Conservation (phyloP, 2,888 invertebrate species). For the Hermaeophaga mercurialis region DNA sequence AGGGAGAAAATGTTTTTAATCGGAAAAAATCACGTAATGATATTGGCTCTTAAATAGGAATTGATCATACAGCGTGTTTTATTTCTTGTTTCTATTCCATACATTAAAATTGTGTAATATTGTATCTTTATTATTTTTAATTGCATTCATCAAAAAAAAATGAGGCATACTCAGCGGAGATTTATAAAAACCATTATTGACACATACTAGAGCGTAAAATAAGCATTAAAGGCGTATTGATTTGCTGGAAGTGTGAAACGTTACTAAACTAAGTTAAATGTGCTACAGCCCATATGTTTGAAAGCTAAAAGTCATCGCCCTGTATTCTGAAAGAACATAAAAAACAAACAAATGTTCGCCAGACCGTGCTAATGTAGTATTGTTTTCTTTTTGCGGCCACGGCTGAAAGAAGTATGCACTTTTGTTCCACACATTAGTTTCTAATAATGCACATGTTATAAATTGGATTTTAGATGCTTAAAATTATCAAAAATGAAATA, state of each 20-base stretch:
- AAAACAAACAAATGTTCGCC: slow-evolving; percentile 35
- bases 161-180: no score
- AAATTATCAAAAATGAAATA: neutral
- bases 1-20: no score
- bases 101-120: no score
- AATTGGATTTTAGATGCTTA: neutral
- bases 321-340: slow-evolving; percentile 21
- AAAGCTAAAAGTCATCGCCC: slow-evolving; percentile 27
- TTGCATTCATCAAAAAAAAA: no score
- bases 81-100: no score
- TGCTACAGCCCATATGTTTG: slow-evolving; percentile 6
- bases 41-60: no score
- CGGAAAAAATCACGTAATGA: no score
- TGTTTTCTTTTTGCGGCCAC: slow-evolving; percentile 45
- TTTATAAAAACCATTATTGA: no score
- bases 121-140: no score
- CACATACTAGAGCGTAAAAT: neutral
- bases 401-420: slow-evolving; percentile 37
- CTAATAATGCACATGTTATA: slow-evolving; percentile 17
- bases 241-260: slow-evolving; percentile 4
- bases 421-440: slow-evolving; percentile 43
- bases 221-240: neutral
- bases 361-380: slow-evolving; percentile 47
- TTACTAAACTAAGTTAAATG: slow-evolving; percentile 9
- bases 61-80: no score